These are phyloP conservation scores for Capricornis sumatraensis DNA, from an alignment of 2,113 vertebrate species.

Conservation along the genomic window DNA sequence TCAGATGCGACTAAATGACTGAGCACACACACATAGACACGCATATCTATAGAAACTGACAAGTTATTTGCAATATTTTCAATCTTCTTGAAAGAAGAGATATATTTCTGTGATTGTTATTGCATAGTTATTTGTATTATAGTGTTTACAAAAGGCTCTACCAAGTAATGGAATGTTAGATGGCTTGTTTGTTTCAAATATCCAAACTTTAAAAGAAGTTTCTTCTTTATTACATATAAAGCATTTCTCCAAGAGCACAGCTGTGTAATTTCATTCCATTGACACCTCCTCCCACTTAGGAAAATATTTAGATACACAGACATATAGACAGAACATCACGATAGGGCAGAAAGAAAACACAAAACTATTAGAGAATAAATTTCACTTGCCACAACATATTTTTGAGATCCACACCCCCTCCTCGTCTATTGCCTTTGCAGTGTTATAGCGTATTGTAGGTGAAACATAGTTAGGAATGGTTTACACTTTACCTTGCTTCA, in stretches of 20 bases:
- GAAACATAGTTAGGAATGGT: background rate
- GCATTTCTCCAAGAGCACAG: slow-evolving; percentile 46
- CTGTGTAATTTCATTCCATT: slow-evolving; percentile 66
- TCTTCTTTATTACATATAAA: slow-evolving; percentile 70
- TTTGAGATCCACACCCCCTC: slow-evolving; percentile 30
- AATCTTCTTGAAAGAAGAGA: slow-evolving; percentile 28
- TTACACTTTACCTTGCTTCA: background rate
- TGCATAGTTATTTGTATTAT: slow-evolving; percentile 5
- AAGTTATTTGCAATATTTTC: slow-evolving; percentile 8
- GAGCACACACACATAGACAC: background rate
- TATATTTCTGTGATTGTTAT: background rate
- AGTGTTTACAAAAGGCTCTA: slow-evolving; percentile 37
- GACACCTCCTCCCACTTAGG: slow-evolving; percentile 57
- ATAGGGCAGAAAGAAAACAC: slow-evolving; percentile 36
- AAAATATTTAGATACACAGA: slow-evolving; percentile 58
- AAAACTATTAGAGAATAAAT: slow-evolving; percentile 64
- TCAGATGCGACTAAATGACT: background rate
- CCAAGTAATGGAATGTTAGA: slow-evolving; percentile 60
- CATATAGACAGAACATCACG: slow-evolving; percentile 38
- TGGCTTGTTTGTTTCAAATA: slow-evolving; percentile 49
- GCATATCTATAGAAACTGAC: background rate
- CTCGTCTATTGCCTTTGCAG: background rate
- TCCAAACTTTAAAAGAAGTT: slow-evolving; percentile 44
- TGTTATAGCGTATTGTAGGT: background rate
- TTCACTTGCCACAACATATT: slow-evolving; percentile 52